These are phyloP conservation scores for Drosophila rubida DNA, from an alignment of 2,888 invertebrate species.

Conservation along the genomic window DNA sequence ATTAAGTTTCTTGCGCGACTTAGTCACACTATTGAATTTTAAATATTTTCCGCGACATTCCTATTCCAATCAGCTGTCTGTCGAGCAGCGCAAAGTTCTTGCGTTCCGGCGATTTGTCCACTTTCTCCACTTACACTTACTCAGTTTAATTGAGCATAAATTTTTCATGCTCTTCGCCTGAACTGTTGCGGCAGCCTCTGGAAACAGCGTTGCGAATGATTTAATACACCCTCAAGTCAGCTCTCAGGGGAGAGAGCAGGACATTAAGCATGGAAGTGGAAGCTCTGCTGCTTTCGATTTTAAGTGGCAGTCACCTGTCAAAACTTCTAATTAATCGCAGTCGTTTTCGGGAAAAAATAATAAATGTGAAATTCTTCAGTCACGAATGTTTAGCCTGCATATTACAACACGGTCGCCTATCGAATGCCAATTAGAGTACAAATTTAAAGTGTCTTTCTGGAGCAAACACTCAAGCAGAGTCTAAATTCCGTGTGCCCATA, in stretches of 20 bases:
- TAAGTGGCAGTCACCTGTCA: slow-evolving; percentile 38
- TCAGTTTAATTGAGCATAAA: slow-evolving; percentile 59
- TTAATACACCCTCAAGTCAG: slow-evolving; percentile 58
- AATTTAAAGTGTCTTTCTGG: slow-evolving; percentile 1
- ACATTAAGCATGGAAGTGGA: slow-evolving; percentile 1
- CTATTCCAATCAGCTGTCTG: not conserved
- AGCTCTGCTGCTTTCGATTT: not conserved
- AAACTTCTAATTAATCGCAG: slow-evolving; percentile 47
- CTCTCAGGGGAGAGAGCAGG: slow-evolving; percentile 11
- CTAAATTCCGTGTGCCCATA: slow-evolving; percentile 11
- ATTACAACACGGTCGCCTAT: not conserved
- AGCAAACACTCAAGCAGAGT: slow-evolving; percentile 5
- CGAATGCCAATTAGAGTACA: not conserved
- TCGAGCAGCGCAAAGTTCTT: slow-evolving; percentile 1
- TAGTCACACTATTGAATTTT: not conserved
- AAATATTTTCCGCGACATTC: not conserved
- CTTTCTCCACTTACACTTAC: slow-evolving; percentile 33
- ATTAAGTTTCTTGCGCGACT: not conserved
- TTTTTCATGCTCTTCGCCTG: slow-evolving; percentile 41
- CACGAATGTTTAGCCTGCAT: not conserved
- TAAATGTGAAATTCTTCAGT: not conserved
- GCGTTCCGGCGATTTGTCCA: slow-evolving; percentile 24
- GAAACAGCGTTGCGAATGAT: slow-evolving; percentile 36
- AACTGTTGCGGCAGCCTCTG: slow-evolving; percentile 27
- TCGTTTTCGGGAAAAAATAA: slow-evolving; percentile 21